Evolutionary conservation across 2,888 invertebrate genomes (phyloP).

Genomic region (Ellobium chinense): DNA sequence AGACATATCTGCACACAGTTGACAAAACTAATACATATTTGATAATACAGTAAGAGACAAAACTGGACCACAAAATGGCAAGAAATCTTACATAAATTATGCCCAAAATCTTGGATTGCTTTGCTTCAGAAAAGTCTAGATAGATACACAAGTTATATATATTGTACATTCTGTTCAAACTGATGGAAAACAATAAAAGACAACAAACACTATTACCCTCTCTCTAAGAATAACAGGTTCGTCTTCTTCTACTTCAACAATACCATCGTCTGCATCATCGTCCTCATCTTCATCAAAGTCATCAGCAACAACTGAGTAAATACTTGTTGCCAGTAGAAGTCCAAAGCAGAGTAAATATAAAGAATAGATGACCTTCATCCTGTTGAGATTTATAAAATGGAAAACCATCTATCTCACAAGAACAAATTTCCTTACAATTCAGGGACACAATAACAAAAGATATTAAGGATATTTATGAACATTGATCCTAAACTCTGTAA

Average conservation of each 20-base stretch:
- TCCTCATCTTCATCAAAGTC: slow-evolving; percentile 28
- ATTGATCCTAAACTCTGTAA: no score
- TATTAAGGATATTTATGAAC: no score
- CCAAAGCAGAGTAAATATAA: neutral
- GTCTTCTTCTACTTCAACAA: slow-evolving; percentile 7
- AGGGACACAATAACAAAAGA: no score
- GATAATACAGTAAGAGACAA: no score
- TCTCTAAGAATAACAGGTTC: slow-evolving; percentile 6
- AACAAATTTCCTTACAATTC: no score
- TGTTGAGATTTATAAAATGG: neutral
- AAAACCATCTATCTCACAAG: no score
- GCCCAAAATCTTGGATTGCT: neutral
- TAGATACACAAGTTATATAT: no score
- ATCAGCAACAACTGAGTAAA: neutral
- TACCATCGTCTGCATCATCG: slow-evolving; percentile 18
- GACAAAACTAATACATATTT: no score
- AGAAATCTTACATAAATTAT: neutral
- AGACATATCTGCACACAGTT: no score
- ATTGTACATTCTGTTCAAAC: no score
- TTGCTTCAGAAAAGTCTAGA: no score
- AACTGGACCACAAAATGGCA: neutral
- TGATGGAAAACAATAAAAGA: no score
- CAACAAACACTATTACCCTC: neutral
- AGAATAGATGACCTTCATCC: neutral
- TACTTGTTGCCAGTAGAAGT: neutral